Evolutionary conservation across 2,888 invertebrate genomes (phyloP).

Genomic region (Galeopsomyia nigrocyanea): DNA sequence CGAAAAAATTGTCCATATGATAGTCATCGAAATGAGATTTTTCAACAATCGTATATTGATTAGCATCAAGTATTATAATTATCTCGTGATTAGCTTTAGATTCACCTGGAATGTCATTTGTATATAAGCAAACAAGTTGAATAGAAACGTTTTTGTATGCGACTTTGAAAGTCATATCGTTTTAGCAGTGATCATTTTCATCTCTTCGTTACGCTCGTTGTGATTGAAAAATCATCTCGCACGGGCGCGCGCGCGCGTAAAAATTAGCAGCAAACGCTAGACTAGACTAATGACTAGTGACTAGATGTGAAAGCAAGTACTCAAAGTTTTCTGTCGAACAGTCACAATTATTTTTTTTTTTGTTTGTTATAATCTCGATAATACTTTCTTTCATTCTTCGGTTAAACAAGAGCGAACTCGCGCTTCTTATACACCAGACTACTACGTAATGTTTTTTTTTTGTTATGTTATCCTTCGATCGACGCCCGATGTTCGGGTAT

Average conservation of each 20-base stretch:
- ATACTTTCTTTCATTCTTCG: slow-evolving; percentile 26
- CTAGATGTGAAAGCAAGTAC: slow-evolving; percentile 49
- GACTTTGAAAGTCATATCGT: slow-evolving; percentile 9
- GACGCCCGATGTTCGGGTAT: slow-evolving; percentile 21
- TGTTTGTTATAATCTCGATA: background rate
- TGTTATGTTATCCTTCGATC: slow-evolving; percentile 7
- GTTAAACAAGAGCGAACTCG: slow-evolving; percentile 18
- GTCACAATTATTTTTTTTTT: slow-evolving; percentile 9
- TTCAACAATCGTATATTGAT: no score
- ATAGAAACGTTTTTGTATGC: background rate
- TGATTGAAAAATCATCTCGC: slow-evolving; percentile 36
- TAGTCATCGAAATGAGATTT: background rate
- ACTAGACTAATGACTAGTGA: slow-evolving; percentile 50
- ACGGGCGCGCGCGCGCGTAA: slow-evolving; percentile 13
- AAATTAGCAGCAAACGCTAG: slow-evolving; percentile 42
- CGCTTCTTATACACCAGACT: slow-evolving; percentile 6
- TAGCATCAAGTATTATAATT: no score
- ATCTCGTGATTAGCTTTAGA: no score
- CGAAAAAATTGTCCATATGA: background rate
- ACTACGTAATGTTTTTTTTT: slow-evolving; percentile 13
- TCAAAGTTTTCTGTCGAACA: slow-evolving; percentile 23
- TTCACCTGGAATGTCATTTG: slow-evolving; percentile 42
- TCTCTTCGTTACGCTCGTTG: slow-evolving; percentile 26
- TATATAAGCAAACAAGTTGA: slow-evolving; percentile 12
- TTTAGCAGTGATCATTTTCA: background rate